Evolutionary conservation across 2,113 vertebrate species (phyloP), one percentile per base, ranked within the genome.

Genomic region (Eubucco bourcierii): DNA sequence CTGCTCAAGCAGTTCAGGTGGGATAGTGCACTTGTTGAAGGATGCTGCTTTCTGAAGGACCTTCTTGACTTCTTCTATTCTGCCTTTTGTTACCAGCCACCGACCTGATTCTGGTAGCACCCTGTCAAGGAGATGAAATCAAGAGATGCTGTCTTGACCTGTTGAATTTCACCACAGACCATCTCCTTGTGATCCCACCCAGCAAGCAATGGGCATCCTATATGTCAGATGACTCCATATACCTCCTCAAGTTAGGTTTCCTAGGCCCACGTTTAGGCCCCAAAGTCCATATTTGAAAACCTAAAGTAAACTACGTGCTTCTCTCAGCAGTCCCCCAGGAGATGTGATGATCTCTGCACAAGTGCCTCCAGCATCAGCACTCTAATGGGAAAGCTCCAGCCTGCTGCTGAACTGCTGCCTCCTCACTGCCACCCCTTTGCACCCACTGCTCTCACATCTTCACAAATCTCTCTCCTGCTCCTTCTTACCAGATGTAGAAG

Each of bases 101-200:
- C 98, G 97, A 37, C 98, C 97, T 1, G 99, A 99, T 80, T 99
- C 98, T 7, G 98, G 98, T 9, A 99, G 95, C 79, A 98, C 65
- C 98, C 99, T 99, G 95, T 16, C 29, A 20, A 64, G 46, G n/a
- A 46, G 60, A 29, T 44, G n/a, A 24, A 15, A 52, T 23, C 73
- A 68, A 70, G 3, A 66, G 56, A 25, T 33, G 68, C 59, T 71
- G 59, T 59, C 37, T 34, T 7, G 58, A 19, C 46, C 31, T 46
- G 27, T 37, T 12, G 34, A 46, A 10, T 29, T 53, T 52, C 19
- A 34, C 5, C 11, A 8, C 8, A 66, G 15, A 17, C 59, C 58
- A 41, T 19, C 23, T 44, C 76, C 33, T 8, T 50, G 10, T 6
- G 8, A 31, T 14, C 58, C 28, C 0, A 0, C 23, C 50, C 55